Evolutionary conservation across 1,140 invertebrate species (phyloP), one percentile per base, ranked within the genome.

Genomic region (Danaus melanippus): DNA sequence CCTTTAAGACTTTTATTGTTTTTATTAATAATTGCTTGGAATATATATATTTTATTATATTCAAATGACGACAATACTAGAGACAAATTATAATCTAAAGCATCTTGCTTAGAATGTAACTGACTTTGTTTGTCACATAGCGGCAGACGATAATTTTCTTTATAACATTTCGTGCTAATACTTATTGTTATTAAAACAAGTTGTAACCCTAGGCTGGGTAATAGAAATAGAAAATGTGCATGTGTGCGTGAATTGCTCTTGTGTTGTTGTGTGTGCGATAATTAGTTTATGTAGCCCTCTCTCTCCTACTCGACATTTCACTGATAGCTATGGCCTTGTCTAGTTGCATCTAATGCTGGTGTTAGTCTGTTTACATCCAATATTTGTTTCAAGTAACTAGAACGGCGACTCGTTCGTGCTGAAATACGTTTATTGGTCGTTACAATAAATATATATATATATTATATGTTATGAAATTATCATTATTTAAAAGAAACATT

Each of bases 271-370:
- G 79, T 84, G 77, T 83, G 83, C 79, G 81, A 81, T 81, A 83
- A 84, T 81, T 84, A 84, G 79, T 76, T 74, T 76, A 60, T 84
- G 68, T 83, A 76, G 76, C 80, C 75, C 66, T 84, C 80, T 86
- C 80, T 86, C 83, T 84, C 79, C 72, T 74, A 74, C 80, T 83
- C 83, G 74, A 81, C 83, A 86, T 86, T 86, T 86, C 79, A 86
- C 80, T 86, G 83, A 86, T 86, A 86, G 79, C 75, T 81, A 71
- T 83, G 83, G 83, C 83, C 83, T 86, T 84, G 83, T 86, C 83
- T 86, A 84, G 79, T 86, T 78, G 79, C 83, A 86, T 86, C 83
- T 86, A 86, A 86, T 83, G 77, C 80, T 78, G 74, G 80, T 75
- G 59, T 84, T 84, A 83, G 80, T 79, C 71, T 62, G 79, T 86